Percentiles rank a stretch among this genome's conserved stretches.
These are phyloP conservation scores for Palaemon carinicauda DNA, from an alignment of 1,140 invertebrate species.

Conservation along the genomic window DNA sequence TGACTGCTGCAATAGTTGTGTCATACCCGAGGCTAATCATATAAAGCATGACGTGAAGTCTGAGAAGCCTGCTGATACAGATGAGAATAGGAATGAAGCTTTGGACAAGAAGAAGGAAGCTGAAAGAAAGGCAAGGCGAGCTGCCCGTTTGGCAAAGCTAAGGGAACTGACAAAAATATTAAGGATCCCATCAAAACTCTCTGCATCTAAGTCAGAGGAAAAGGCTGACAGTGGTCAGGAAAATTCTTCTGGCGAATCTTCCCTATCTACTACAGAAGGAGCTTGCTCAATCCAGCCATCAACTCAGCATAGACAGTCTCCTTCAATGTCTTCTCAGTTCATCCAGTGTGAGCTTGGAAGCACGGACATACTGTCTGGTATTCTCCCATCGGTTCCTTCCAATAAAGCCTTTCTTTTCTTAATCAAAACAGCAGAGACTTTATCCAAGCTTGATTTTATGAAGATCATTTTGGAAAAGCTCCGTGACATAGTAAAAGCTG, in stretches of 20 bases:
- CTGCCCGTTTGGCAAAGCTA: constrained; percentile 31
- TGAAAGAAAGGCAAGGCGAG: constrained; percentile 42
- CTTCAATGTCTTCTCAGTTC: no score
- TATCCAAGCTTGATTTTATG: constrained; percentile 30
- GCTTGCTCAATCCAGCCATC: no score
- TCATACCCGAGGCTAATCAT: no score
- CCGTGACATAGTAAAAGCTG: background rate
- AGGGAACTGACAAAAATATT: constrained; percentile 33
- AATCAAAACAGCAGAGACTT: constrained; percentile 26
- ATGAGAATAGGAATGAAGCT: background rate
- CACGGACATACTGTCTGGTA: background rate
- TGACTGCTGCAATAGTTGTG: no score
- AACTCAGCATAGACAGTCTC: no score
- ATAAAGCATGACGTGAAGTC: no score
- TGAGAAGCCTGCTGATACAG: background rate
- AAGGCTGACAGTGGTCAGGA: no score
- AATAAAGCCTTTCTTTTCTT: constrained; percentile 26
- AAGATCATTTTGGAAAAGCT: constrained; percentile 27
- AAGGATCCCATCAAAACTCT: constrained; percentile 32
- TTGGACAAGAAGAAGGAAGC: constrained; percentile 14
- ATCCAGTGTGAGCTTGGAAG: no score
- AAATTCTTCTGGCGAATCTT: no score
- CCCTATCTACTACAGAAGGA: no score
- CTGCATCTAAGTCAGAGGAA: background rate
- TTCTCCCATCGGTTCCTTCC: background rate